Evolutionary conservation across 1,140 invertebrate genomes (phyloP), one percentile per base, ranked within the genome.

Genomic region (Trinorchestia longiramus): DNA sequence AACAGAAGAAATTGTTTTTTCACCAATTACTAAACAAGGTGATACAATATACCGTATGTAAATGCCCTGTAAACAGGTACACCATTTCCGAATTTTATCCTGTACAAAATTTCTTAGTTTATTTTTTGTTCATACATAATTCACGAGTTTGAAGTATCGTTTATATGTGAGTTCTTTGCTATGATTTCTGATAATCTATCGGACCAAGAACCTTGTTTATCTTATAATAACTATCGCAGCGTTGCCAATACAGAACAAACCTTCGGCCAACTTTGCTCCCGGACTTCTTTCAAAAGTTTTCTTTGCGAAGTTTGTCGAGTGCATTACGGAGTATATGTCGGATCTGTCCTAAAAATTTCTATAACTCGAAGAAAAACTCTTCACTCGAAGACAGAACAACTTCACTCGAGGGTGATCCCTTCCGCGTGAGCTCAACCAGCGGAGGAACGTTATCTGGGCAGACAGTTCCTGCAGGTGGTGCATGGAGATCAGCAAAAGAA

Each of bases 241-340:
- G 11, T 77, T 28, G 3, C 28, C 62, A 77, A 77, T 77, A 23
- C 62, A 77, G 62, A 77, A 77, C 62, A 77, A 77, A 77, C 62
- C 62, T 77, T 77, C 62, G 62, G 62, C 62, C 15, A 77, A 77
- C 62, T 77, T 77, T 77, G 1, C 62, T 36, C 28, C n/a, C 41
- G 11, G 28, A 90, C 88, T 90, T 90, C 88, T 90, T 41, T 42
- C 11, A 17, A 4, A 90, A 90, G 88, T 90, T 90, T 90, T 90
- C 88, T 90, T 90, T 90, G 43, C 6, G 88, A 90, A 90, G 36
- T 90, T 90, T 4, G 88, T 90, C 88, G 88, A 90, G 88, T 90
- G 88, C 88, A 90, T 90, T 90, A 90, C 88, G 8, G 88, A 90
- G 88, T 41, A 41, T 41, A 90, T 90, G 88, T 90, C 88, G 88